These are phyloP conservation scores for Drepanosiphum platanoidis DNA, from an alignment of 2,888 invertebrate genomes.

Conservation along the genomic window DNA sequence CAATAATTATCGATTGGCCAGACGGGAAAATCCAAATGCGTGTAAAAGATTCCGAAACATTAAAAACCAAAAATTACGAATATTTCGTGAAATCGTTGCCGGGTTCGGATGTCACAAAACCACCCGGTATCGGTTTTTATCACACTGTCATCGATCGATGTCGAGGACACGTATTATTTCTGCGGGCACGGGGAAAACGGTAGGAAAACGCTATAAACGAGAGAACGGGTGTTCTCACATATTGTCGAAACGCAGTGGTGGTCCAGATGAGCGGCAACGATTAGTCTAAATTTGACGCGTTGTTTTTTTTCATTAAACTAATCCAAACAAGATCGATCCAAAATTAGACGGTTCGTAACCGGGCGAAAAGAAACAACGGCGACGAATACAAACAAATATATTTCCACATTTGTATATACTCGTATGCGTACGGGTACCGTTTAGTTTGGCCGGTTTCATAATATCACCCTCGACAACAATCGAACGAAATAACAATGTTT, in stretches of 20 bases:
- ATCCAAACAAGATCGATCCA: background rate
- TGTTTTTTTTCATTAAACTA: background rate
- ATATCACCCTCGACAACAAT: background rate
- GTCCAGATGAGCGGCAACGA: background rate
- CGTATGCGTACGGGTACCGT: no score
- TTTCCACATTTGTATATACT: no score
- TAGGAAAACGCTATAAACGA: background rate
- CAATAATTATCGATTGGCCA: no score
- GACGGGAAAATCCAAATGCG: no score
- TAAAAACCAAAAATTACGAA: background rate
- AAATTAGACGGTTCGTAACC: background rate
- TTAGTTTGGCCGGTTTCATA: background rate
- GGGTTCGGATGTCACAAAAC: background rate
- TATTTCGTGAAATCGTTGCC: background rate
- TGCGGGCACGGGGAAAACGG: background rate
- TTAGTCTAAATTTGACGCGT: background rate
- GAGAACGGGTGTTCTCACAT: background rate
- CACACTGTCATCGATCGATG: background rate
- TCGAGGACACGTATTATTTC: background rate
- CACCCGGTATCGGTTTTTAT: background rate
- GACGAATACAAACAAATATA: background rate
- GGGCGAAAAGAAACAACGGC: background rate
- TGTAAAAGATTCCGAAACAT: background rate
- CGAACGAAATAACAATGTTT: background rate
- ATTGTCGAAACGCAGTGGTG: background rate